Evolutionary conservation across 2,888 invertebrate species (phyloP).

Genomic region (Hyles lineata): DNA sequence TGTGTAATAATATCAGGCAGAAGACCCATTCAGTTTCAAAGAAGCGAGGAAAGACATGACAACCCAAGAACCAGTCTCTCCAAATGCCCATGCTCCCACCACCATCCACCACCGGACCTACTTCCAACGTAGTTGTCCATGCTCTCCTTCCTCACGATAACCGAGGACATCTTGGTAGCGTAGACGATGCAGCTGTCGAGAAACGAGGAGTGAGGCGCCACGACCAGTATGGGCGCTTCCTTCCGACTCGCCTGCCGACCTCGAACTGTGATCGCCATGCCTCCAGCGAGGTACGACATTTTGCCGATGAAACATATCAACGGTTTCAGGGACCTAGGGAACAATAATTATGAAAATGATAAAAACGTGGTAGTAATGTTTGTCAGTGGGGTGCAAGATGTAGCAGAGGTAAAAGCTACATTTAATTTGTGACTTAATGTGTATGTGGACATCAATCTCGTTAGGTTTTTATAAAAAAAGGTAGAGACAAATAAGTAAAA

Average conservation of each 20-base stretch:
- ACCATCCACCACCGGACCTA: conserved; percentile 80
- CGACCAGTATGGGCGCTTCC: conserved; percentile 94
- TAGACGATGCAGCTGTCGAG: conserved; percentile 94
- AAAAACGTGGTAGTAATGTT: neutral
- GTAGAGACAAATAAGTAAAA: too few species aligned
- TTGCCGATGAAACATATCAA: conserved; percentile 90
- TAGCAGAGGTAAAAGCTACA: neutral
- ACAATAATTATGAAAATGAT: conserved; percentile 12
- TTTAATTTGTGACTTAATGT: too few species aligned
- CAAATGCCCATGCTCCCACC: conserved; percentile 54
- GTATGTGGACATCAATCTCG: too few species aligned
- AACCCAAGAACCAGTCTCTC: conserved; percentile 32
- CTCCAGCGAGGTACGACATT: conserved; percentile 90
- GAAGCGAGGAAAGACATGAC: too few species aligned
- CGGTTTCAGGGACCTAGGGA: conserved; percentile 84
- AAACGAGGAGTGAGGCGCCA: conserved; percentile 95
- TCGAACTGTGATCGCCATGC: conserved; percentile 90
- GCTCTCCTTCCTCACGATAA: conserved; percentile 93
- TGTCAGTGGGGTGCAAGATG: neutral
- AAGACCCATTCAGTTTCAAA: too few species aligned
- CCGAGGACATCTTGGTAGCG: conserved; percentile 92
- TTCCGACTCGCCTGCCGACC: conserved; percentile 90
- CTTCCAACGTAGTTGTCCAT: conserved; percentile 94
- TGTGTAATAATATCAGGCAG: too few species aligned
- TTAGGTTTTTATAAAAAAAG: too few species aligned